phyloP scores from a whole-genome alignment of 1,140 invertebrate genomes.

The Holotrichia oblita region DNA sequence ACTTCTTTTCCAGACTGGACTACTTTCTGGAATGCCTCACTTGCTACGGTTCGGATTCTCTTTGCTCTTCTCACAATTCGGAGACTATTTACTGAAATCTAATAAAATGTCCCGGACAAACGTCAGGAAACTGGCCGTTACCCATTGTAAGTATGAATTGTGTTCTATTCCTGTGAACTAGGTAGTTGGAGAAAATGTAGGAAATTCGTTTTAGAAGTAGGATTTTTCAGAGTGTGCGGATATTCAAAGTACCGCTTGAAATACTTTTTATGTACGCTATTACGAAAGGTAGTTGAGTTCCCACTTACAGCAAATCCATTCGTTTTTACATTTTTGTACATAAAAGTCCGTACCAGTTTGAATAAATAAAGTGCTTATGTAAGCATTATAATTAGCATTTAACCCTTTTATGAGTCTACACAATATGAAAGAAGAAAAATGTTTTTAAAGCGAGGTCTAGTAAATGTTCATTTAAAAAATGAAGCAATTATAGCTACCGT shows the following conservation, averaged over 20 bases:
- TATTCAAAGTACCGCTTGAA: neutral
- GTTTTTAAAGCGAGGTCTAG: too few species aligned
- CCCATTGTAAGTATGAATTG: constrained; percentile 63
- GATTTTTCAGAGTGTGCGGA: neutral
- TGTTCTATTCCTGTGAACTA: neutral
- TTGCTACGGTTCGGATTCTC: constrained; percentile 71
- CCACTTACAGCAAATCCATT: too few species aligned
- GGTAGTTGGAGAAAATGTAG: neutral
- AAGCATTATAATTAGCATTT: too few species aligned
- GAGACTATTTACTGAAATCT: constrained; percentile 69
- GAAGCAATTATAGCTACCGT: too few species aligned
- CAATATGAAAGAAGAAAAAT: too few species aligned
- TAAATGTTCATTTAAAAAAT: too few species aligned
- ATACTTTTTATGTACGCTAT: too few species aligned
- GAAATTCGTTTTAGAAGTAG: neutral
- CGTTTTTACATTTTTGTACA: too few species aligned
- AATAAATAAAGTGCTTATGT: too few species aligned
- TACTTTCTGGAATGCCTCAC: constrained; percentile 74
- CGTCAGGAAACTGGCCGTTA: constrained; percentile 71
- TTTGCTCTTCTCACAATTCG: constrained; percentile 67
- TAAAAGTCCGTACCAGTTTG: too few species aligned
- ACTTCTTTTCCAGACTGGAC: constrained; percentile 66
- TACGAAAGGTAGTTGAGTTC: too few species aligned
- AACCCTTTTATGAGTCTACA: too few species aligned
- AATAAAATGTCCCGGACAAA: constrained; percentile 69